These are phyloP conservation scores for Phoxinus dragarum DNA, from an alignment of 2,797 vertebrate genomes.

Conservation along the genomic window DNA sequence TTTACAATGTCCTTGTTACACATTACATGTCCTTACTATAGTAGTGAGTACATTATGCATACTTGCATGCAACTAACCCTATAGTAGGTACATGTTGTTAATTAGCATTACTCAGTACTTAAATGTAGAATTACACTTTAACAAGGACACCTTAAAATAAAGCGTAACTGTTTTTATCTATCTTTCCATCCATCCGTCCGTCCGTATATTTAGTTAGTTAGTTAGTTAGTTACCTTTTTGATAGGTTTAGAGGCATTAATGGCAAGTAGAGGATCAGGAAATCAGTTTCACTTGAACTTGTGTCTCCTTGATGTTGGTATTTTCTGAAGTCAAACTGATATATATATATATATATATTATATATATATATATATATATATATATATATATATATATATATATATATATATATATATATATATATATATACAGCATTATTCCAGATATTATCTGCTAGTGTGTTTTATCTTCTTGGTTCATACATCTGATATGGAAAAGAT, in stretches of 20 bases:
- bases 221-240: too few species aligned
- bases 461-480: conserved; percentile 1
- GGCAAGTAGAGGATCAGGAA: not conserved
- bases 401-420: not conserved
- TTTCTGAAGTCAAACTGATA: not conserved
- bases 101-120: not conserved
- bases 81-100: not conserved
- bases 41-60: too few species aligned
- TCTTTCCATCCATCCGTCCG: not conserved
- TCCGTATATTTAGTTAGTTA: not conserved
- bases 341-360: too few species aligned
- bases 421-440: not conserved
- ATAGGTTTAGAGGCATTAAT: not conserved
- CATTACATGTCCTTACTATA: not conserved
- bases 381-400: not conserved
- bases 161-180: too few species aligned
- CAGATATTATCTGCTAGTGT: not conserved
- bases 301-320: not conserved
- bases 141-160: not conserved
- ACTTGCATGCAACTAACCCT: too few species aligned
- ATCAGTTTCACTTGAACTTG: not conserved
- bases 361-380: too few species aligned
- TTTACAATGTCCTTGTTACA: not conserved
- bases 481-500: conserved; percentile 15
- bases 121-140: too few species aligned